Evolutionary conservation across 2,888 invertebrate species (phyloP).

Genomic region (Heteropelma amictum): DNA sequence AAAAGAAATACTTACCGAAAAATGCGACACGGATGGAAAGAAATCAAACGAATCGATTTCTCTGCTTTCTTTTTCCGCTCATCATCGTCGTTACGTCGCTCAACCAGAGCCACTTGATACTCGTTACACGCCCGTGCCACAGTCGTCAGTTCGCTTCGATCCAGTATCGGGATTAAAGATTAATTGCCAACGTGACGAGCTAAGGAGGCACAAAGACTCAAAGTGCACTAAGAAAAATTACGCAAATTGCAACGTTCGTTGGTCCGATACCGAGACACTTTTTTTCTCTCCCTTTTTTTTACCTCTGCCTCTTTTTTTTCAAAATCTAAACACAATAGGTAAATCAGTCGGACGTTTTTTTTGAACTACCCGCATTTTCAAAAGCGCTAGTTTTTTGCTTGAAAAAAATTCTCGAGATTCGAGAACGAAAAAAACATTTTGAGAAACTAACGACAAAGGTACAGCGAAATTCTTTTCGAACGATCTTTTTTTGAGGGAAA

Average conservation of each 20-base stretch:
- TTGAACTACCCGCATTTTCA: no score
- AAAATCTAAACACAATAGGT: no score
- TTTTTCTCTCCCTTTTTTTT: not conserved
- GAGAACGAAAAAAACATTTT: no score
- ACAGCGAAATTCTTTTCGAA: no score
- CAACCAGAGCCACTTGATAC: not conserved
- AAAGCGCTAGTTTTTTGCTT: no score
- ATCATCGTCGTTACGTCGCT: not conserved
- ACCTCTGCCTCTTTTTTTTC: not conserved
- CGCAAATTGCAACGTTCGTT: conserved; percentile 18
- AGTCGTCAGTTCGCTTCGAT: not conserved
- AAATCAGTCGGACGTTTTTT: no score
- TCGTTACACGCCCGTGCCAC: not conserved
- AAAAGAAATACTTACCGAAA: no score
- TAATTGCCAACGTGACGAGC: conserved; percentile 20
- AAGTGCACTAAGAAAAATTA: not conserved
- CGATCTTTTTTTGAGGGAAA: no score
- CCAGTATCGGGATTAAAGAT: conserved; percentile 9
- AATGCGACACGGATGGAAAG: no score
- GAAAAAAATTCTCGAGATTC: no score
- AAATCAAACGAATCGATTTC: no score
- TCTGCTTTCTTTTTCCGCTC: not conserved
- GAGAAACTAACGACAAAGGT: no score
- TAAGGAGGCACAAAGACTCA: not conserved
- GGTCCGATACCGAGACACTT: not conserved